phyloP scores from a whole-genome alignment of 2,888 invertebrate genomes.

The Apamea crenata region DNA sequence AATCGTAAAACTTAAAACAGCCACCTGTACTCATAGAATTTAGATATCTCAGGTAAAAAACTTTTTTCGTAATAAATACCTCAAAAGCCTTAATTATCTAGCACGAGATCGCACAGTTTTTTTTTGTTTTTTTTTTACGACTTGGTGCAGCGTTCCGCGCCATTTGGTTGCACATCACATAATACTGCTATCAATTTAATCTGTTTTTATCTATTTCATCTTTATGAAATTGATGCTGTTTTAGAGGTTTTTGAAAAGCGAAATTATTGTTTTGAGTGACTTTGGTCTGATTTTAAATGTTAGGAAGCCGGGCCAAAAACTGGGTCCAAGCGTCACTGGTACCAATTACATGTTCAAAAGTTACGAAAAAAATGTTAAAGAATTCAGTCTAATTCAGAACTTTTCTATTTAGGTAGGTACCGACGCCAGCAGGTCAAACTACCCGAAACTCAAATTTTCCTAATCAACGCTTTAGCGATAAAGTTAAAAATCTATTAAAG shows the following conservation, averaged over 20 bases:
- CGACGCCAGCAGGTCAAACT: too few relatives aligned
- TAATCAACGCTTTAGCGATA: too few relatives aligned
- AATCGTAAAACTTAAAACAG: conserved; percentile 39
- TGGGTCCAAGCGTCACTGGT: background rate
- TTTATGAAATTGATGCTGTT: conserved; percentile 47
- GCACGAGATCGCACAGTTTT: conserved; percentile 85
- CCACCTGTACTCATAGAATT: conserved; percentile 56
- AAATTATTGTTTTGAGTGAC: conserved; percentile 9
- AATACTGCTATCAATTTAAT: conserved; percentile 68
- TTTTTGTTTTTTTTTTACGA: conserved; percentile 78
- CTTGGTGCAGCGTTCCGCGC: conserved; percentile 77
- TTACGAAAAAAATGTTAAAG: background rate
- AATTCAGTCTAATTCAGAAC: background rate
- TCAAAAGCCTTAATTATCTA: conserved; percentile 88
- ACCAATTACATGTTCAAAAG: background rate
- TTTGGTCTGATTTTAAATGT: background rate
- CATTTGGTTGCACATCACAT: conserved; percentile 81
- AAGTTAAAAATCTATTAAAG: too few relatives aligned
- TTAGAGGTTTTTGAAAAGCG: background rate
- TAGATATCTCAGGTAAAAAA: conserved; percentile 87
- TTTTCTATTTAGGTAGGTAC: background rate
- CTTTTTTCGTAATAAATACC: conserved; percentile 82
- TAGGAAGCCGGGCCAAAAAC: background rate
- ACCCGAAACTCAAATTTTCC: too few relatives aligned
- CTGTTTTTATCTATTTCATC: conserved; percentile 52